Conservation (phyloP, 2,888 invertebrate genomes). For the Drosophila atroscutellata region DNA sequence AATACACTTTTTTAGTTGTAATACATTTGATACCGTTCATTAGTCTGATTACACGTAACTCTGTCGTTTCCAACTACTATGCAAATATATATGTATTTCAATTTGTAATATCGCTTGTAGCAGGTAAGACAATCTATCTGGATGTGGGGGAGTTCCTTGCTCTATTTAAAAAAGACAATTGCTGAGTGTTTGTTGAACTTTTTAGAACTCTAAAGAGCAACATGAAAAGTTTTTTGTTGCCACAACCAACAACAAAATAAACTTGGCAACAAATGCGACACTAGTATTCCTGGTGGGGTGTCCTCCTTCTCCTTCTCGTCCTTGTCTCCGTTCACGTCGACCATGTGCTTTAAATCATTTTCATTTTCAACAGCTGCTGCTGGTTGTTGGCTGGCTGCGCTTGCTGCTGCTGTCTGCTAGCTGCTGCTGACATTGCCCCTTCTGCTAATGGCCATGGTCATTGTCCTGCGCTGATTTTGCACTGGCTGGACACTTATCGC, state of each 20-base stretch:
- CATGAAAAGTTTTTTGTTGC: slow-evolving; percentile 21
- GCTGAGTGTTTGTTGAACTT: slow-evolving; percentile 61
- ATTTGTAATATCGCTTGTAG: slow-evolving; percentile 18
- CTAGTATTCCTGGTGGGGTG: slow-evolving; percentile 25
- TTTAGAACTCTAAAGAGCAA: slow-evolving; percentile 40
- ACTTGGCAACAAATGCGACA: slow-evolving; percentile 38
- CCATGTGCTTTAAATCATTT: slow-evolving; percentile 80
- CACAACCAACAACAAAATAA: slow-evolving; percentile 22
- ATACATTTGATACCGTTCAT: slow-evolving; percentile 46
- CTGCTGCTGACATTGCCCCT: slow-evolving; percentile 11
- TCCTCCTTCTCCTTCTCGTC: background rate
- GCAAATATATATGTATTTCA: slow-evolving; percentile 28
- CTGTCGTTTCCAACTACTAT: background rate
- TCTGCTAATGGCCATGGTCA: slow-evolving; percentile 55
- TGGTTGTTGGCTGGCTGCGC: slow-evolving; percentile 14
- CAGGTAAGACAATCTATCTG: slow-evolving; percentile 4
- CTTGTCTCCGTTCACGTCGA: background rate
- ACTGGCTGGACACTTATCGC: slow-evolving; percentile 75
- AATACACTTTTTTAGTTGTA: background rate
- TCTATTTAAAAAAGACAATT: slow-evolving; percentile 13
- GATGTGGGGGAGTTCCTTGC: background rate
- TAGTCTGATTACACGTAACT: slow-evolving; percentile 61
- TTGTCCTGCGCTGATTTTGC: slow-evolving; percentile 77
- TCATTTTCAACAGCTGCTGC: slow-evolving; percentile 77
- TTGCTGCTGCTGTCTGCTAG: slow-evolving; percentile 44